phyloP scores from a whole-genome alignment of 2,888 invertebrate species.

The Laothoe populi region DNA sequence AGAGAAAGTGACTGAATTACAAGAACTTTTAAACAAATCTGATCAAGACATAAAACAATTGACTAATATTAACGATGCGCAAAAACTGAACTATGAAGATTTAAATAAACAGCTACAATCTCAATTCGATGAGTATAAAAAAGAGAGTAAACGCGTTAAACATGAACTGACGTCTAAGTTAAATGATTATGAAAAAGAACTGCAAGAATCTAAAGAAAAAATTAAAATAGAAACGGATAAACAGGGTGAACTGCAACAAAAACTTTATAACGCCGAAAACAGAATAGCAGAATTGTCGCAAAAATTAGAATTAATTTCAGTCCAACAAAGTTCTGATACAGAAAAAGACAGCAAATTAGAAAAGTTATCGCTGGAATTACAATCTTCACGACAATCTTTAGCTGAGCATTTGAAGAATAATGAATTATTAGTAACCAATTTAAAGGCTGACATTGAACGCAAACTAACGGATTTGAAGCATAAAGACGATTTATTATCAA shows the following conservation, averaged over 20 bases:
- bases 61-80: conserved; percentile 75
- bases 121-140: conserved; percentile 75
- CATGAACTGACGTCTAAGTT: conserved; percentile 84
- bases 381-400: conserved; percentile 64
- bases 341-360: conserved; percentile 75
- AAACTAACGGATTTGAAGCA: conserved; percentile 71
- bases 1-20: conserved; percentile 70
- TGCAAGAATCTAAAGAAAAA: conserved; percentile 68
- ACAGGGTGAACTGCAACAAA: conserved; percentile 66
- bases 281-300: conserved; percentile 67
- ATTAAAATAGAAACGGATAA: conserved; percentile 68
- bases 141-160: conserved; percentile 77
- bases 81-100: conserved; percentile 78
- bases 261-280: conserved; percentile 67
- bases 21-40: conserved; percentile 70
- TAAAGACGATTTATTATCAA: conserved; percentile 67
- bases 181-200: conserved; percentile 78
- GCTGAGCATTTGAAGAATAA: conserved; percentile 65
- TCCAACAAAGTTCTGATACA: conserved; percentile 69
- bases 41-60: conserved; percentile 76
- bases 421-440: conserved; percentile 65
- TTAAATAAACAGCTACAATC: conserved; percentile 72
- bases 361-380: conserved; percentile 72
- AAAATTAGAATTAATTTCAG: conserved; percentile 71
- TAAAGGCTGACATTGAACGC: conserved; percentile 68